Evolutionary conservation across 2,888 invertebrate species (phyloP).

Genomic region (Apamea anceps): DNA sequence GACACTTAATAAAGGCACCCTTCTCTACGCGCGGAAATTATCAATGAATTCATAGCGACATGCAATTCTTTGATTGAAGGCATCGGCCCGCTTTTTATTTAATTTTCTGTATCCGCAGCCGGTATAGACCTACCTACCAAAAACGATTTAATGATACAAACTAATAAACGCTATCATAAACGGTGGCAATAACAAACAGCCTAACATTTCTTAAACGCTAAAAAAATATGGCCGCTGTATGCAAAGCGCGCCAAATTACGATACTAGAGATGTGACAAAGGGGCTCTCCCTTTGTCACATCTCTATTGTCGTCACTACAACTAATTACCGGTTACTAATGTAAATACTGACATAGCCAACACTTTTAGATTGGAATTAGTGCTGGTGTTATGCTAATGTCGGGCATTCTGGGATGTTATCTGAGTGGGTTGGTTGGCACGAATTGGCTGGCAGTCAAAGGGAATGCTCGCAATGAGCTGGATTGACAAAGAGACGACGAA

Average conservation of each 20-base stretch:
- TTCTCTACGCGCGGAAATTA: not conserved
- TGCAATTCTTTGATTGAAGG: not conserved
- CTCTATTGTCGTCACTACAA: no score
- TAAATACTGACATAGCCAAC: conserved; percentile 18
- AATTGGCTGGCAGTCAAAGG: conserved; percentile 46
- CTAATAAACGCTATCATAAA: conserved; percentile 25
- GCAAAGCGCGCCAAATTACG: conserved; percentile 32
- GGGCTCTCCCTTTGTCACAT: no score
- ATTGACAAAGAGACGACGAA: conserved; percentile 42
- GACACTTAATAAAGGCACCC: not conserved
- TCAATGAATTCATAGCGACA: not conserved
- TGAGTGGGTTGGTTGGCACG: conserved; percentile 4
- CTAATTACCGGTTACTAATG: conserved; percentile 35
- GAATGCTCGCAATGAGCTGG: conserved; percentile 26
- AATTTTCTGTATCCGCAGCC: not conserved
- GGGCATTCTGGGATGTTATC: conserved; percentile 27
- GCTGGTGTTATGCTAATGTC: conserved; percentile 43
- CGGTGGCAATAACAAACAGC: conserved; percentile 4
- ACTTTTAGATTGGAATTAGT: conserved; percentile 44
- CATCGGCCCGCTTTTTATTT: not conserved
- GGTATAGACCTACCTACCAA: not conserved
- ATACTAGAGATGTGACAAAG: conserved; percentile 34
- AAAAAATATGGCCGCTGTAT: conserved; percentile 34
- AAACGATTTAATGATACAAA: conserved; percentile 4
- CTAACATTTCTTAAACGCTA: conserved; percentile 9